Conservation (phyloP, 2,797 vertebrate genomes). For the Hypotaenidia philippensis region DNA sequence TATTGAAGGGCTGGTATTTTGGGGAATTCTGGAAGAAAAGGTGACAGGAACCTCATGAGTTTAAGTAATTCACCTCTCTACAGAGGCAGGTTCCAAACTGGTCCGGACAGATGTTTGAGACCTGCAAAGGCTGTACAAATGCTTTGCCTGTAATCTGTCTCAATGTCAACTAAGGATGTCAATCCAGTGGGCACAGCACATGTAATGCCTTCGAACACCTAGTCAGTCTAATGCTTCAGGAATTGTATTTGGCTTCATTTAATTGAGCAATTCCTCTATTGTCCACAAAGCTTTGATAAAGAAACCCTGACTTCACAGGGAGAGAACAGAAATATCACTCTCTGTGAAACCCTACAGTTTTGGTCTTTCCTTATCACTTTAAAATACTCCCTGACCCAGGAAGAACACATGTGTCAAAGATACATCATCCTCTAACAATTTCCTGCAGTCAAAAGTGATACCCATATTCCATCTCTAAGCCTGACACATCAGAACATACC, state of each 20-base stretch:
- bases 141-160: background rate
- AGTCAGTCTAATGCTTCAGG: background rate
- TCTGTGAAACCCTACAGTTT: background rate
- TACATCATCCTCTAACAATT: background rate
- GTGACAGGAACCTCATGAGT: background rate
- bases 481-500: background rate
- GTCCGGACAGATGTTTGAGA: background rate
- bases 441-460: background rate
- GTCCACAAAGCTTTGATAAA: background rate
- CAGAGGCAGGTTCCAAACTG: background rate
- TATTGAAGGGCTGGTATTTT: background rate
- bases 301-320: background rate
- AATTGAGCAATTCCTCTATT: background rate
- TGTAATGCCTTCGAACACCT: background rate
- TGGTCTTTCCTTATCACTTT: background rate
- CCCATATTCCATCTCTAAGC: background rate
- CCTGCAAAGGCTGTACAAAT: background rate
- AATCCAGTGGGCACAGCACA: background rate
- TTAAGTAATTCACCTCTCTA: background rate
- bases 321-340: background rate
- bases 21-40: background rate
- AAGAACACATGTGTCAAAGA: background rate
- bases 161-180: background rate
- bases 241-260: background rate
- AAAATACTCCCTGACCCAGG: background rate